Evolutionary conservation across 2,888 invertebrate species (phyloP).

Genomic region (Dryococelus australis): DNA sequence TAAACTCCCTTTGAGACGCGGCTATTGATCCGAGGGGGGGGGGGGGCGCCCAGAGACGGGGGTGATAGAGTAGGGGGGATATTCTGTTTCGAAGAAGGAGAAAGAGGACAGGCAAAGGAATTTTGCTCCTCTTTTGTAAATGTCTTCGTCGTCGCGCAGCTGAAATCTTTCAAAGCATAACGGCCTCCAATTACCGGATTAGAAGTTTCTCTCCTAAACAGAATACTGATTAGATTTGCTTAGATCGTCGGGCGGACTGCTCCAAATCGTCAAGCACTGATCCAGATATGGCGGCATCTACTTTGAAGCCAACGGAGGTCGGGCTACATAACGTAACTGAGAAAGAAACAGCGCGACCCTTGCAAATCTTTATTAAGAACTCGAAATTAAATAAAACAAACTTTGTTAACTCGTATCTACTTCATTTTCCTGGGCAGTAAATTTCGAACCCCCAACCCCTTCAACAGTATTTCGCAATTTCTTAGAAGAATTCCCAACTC

Average conservation of each 20-base stretch:
- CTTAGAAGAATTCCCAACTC: not conserved
- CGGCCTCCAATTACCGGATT: constrained; percentile 2
- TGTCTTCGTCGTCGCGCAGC: not conserved
- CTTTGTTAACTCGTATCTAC: not conserved
- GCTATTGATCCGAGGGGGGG: not conserved
- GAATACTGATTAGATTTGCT: constrained; percentile 5
- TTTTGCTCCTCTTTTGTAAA: constrained; percentile 5
- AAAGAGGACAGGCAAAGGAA: not conserved
- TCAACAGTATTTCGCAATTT: not conserved
- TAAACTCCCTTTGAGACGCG: not conserved
- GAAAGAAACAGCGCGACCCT: not conserved
- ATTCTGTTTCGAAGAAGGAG: not conserved
- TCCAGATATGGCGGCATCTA: not conserved
- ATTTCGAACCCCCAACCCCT: not conserved
- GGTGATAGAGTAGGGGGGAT: not conserved
- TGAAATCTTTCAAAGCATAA: not conserved
- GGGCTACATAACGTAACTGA: not conserved
- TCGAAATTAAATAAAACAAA: not conserved
- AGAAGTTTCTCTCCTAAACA: not conserved
- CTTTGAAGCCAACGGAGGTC: not conserved
- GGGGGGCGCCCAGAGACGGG: not conserved
- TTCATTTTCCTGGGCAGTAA: not conserved
- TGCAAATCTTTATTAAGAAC: not conserved
- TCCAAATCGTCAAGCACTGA: not conserved
- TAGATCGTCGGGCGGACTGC: not conserved